Evolutionary conservation across 2,797 vertebrate genomes (phyloP).

Genomic region (Siniperca obscura): DNA sequence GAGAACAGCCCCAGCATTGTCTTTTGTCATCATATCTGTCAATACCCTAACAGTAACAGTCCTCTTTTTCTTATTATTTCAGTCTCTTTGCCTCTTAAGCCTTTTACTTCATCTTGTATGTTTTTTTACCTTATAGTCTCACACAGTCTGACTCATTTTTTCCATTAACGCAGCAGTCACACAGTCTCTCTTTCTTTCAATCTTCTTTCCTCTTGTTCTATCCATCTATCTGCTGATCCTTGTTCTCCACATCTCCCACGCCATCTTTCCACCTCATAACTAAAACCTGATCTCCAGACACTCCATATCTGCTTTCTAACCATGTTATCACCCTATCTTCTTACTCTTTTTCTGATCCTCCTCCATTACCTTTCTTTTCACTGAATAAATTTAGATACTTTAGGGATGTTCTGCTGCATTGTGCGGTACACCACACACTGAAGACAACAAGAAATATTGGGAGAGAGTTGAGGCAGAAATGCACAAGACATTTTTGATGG

Average conservation of each 20-base stretch:
- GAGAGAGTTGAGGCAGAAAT: slow-evolving; percentile 3
- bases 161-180: not conserved
- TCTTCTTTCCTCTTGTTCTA: not conserved
- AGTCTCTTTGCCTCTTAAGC: too few relatives aligned
- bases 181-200: not conserved
- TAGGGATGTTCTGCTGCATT: not conserved
- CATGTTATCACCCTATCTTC: not conserved
- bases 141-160: not conserved
- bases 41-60: not conserved
- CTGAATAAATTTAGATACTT: not conserved
- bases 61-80: slow-evolving; percentile 9
- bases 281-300: not conserved
- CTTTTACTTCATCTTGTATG: not conserved
- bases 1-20: not conserved
- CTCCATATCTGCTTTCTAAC: not conserved
- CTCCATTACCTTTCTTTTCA: not conserved
- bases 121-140: not conserved
- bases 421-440: not conserved
- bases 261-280: slow-evolving; percentile 1
- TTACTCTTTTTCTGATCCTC: not conserved
- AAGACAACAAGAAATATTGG: not conserved
- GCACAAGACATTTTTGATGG: not conserved
- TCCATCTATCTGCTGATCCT: slow-evolving; percentile 5
- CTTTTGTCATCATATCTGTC: slow-evolving; percentile 17
- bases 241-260: not conserved